phyloP scores from a whole-genome alignment of 2,888 invertebrate species.

The Perizoma flavofasciatum region DNA sequence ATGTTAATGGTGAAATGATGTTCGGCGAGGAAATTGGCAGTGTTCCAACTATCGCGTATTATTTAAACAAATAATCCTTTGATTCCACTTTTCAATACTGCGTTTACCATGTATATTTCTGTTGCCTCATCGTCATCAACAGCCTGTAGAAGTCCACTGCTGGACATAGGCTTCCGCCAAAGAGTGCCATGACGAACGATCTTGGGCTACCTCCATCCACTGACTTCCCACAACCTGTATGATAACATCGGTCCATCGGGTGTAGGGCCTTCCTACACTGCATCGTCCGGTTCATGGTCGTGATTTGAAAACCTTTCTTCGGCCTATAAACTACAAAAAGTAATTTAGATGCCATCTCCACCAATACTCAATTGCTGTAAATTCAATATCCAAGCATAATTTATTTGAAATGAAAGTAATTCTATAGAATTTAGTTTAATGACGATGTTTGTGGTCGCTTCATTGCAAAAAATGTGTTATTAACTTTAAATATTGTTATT shows the following conservation, averaged over 20 bases:
- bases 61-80: constrained; percentile 11
- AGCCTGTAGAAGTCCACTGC: too few species aligned
- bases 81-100: neutral
- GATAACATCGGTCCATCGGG: too few species aligned
- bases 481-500: constrained; percentile 35
- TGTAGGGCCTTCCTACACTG: too few species aligned
- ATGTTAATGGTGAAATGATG: constrained; percentile 16
- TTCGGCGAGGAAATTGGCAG: constrained; percentile 23
- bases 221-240: too few species aligned
- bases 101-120: too few species aligned
- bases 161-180: too few species aligned
- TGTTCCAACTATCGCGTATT: constrained; percentile 15
- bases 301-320: too few species aligned
- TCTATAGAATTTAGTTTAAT: constrained; percentile 37
- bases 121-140: too few species aligned
- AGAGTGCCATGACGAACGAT: too few species aligned
- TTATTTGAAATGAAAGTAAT: constrained; percentile 34
- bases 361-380: constrained; percentile 8
- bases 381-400: constrained; percentile 27
- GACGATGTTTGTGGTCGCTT: constrained; percentile 31
- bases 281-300: too few species aligned
- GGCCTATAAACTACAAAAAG: neutral
- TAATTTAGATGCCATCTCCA: constrained; percentile 7
- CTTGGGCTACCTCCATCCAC: too few species aligned
- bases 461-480: constrained; percentile 41